A percentile compares a stretch with the other conserved stretches of the same genome.
Conservation (phyloP, 2,888 invertebrate genomes). For the Apodemia hepburni region DNA sequence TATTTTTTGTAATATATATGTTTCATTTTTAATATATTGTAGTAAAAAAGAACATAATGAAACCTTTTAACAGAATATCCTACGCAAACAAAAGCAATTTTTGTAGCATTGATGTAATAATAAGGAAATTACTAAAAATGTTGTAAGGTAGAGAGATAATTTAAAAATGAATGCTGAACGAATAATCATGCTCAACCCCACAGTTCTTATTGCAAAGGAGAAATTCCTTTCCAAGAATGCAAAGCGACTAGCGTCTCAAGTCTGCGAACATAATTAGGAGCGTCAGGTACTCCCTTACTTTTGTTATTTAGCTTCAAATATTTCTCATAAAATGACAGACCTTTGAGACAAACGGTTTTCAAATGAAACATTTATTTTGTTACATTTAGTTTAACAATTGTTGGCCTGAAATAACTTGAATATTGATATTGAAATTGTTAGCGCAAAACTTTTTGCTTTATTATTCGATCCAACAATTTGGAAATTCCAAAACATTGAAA, state of each 20-base stretch:
- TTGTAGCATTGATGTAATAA: not conserved
- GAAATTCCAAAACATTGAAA: not conserved
- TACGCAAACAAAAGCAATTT: not conserved
- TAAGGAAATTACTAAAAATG: not conserved
- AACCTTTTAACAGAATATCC: too few relatives aligned
- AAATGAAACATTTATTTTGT: not conserved
- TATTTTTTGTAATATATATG: too few relatives aligned
- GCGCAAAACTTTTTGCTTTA: not conserved
- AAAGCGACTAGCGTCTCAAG: constrained; percentile 23
- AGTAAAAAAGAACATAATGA: too few relatives aligned
- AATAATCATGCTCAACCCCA: constrained; percentile 2
- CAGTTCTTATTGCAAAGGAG: constrained; percentile 26
- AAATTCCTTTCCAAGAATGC: constrained; percentile 33
- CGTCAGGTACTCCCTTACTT: constrained; percentile 39
- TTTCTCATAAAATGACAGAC: constrained; percentile 16
- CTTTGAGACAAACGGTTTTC: constrained; percentile 3
- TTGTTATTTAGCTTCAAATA: constrained; percentile 34
- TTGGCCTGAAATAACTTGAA: not conserved
- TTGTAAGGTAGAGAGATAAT: not conserved
- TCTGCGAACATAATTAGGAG: constrained; percentile 36
- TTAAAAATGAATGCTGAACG: constrained; percentile 11
- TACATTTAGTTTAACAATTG: not conserved
- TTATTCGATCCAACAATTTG: not conserved
- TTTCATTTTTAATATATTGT: too few relatives aligned
- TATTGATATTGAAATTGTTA: not conserved